phyloP scores from a whole-genome alignment of 2,888 invertebrate species.

The Hecatera dysodea region DNA sequence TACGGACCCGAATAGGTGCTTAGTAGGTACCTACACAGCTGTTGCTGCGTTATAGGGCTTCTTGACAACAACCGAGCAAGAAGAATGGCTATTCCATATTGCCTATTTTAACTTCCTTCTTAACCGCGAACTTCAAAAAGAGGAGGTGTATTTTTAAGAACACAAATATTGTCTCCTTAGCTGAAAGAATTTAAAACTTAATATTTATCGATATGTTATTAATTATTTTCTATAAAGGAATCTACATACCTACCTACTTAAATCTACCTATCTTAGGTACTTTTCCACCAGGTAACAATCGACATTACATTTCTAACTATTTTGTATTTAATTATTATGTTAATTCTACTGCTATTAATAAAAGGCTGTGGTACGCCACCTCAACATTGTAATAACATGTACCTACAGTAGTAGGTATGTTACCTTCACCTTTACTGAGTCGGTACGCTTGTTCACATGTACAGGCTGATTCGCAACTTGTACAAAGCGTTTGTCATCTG shows the following conservation, averaged over 20 bases:
- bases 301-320: conserved; percentile 5
- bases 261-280: not conserved
- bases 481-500: conserved; percentile 55
- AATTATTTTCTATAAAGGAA: not conserved
- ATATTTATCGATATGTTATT: not conserved
- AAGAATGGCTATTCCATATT: not conserved
- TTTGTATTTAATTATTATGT: conserved; percentile 22
- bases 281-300: conserved; percentile 6
- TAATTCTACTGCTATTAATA: conserved; percentile 18
- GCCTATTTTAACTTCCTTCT: not conserved
- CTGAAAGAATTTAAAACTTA: not conserved
- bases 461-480: conserved; percentile 53
- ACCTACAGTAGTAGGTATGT: conserved; percentile 46
- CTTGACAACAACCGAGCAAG: not conserved
- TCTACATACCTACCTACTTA: not conserved
- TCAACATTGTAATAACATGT: conserved; percentile 47
- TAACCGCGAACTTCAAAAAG: too few species aligned
- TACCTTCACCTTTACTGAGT: conserved; percentile 63
- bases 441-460: conserved; percentile 55
- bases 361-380: conserved; percentile 25
- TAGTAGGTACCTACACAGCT: not conserved
- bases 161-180: not conserved
- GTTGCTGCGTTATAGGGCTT: not conserved
- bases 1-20: conserved; percentile 23
- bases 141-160: too few species aligned